A percentile compares a stretch with the other conserved stretches of the same genome.
phyloP scores from a whole-genome alignment of 2,888 invertebrate species.

The Rhyacophila evoluta region DNA sequence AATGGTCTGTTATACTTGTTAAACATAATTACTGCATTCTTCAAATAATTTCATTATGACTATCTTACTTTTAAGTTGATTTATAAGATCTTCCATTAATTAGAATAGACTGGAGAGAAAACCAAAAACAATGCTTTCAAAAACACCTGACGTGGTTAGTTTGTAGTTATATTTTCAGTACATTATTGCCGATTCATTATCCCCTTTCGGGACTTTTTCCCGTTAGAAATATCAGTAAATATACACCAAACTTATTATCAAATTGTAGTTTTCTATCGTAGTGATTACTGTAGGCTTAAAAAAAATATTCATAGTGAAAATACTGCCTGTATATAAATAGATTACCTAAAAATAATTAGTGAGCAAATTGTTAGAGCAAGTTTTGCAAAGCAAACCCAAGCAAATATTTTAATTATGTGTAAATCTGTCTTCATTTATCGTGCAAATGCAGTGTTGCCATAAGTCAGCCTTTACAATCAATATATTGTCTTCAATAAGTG shows the following conservation, averaged over 20 bases:
- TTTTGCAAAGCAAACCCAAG: not conserved
- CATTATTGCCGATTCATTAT: not conserved
- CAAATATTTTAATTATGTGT: not conserved
- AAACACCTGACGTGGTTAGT: not conserved
- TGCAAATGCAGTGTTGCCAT: not conserved
- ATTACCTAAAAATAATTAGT: not conserved
- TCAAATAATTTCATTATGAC: not conserved
- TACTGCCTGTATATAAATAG: slow-evolving; percentile 16
- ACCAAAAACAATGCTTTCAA: not conserved
- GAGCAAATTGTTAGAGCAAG: not conserved
- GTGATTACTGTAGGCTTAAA: not conserved
- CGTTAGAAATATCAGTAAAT: not conserved
- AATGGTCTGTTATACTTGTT: too few species aligned
- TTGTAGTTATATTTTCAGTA: not conserved
- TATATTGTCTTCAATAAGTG: not conserved
- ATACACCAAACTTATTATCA: slow-evolving; percentile 6
- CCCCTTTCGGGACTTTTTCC: not conserved
- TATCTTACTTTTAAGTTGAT: not conserved
- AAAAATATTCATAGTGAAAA: not conserved
- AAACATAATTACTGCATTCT: too few species aligned
- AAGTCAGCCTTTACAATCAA: not conserved
- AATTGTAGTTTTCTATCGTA: slow-evolving; percentile 14
- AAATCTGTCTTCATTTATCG: slow-evolving; percentile 6
- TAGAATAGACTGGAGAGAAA: slow-evolving; percentile 14
- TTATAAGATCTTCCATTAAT: slow-evolving; percentile 14